Conservation (phyloP, 2,888 invertebrate genomes). For the Metopia argyrocephala region DNA sequence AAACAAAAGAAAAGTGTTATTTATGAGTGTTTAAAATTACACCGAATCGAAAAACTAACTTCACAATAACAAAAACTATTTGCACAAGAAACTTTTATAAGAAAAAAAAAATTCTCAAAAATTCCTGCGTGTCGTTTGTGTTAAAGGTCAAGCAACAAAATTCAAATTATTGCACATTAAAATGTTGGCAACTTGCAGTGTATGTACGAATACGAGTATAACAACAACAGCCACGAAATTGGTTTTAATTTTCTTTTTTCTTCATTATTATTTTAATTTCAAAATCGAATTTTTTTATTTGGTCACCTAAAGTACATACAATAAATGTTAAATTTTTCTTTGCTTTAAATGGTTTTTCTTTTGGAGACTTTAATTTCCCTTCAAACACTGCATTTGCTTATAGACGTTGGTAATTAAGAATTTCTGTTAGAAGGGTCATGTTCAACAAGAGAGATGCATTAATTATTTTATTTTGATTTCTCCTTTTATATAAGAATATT, state of each 20-base stretch:
- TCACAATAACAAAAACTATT: constrained; percentile 1
- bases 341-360: constrained; percentile 14
- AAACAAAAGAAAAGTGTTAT: background rate
- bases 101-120: constrained; percentile 32
- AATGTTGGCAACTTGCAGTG: constrained; percentile 12
- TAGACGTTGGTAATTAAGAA: background rate
- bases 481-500: constrained; percentile 22
- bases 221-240: background rate
- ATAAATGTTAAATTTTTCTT: constrained; percentile 4
- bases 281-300: background rate
- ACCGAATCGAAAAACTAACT: background rate
- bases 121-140: constrained; percentile 65
- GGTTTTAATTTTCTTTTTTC: background rate
- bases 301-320: background rate
- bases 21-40: background rate
- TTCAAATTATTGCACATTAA: constrained; percentile 60
- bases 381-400: background rate
- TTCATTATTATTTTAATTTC: background rate
- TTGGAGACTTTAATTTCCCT: background rate
- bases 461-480: background rate
- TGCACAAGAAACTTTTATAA: background rate
- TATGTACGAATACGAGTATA: background rate
- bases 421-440: constrained; percentile 38
- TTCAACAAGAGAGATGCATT: constrained; percentile 42
- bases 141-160: constrained; percentile 65